These are phyloP conservation scores for Enteromius afrohamiltoni DNA, from an alignment of 2,797 vertebrate genomes.

Conservation along the genomic window DNA sequence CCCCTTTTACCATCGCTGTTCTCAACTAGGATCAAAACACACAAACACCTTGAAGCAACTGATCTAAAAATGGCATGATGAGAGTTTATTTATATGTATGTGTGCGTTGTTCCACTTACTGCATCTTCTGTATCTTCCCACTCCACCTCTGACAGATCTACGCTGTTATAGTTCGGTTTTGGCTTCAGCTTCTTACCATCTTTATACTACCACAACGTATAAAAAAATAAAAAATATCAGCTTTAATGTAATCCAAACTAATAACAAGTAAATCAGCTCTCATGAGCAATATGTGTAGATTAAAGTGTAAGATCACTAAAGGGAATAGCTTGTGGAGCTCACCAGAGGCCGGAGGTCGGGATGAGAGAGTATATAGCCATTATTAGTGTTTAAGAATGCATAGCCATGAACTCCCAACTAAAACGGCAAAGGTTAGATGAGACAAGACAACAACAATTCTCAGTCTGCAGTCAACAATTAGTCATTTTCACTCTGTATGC, in stretches of 20 bases:
- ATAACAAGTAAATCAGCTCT: background rate
- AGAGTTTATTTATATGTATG: constrained; percentile 32
- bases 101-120: constrained; percentile 77
- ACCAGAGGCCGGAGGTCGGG: constrained; percentile 95
- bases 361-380: constrained; percentile 95
- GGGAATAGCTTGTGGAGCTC: constrained; percentile 32
- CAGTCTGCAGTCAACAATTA: background rate
- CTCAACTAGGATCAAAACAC: constrained; percentile 81
- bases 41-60: constrained; percentile 29
- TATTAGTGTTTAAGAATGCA: constrained; percentile 93
- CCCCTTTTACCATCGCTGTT: constrained; percentile 94
- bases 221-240: background rate
- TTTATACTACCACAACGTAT: constrained; percentile 83
- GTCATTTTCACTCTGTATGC: background rate
- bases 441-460: background rate
- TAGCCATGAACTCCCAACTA: constrained; percentile 96
- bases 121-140: constrained; percentile 90
- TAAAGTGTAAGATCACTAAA: background rate
- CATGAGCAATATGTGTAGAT: background rate
- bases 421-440: background rate
- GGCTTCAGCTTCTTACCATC: constrained; percentile 92
- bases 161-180: constrained; percentile 96
- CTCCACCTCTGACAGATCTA: constrained; percentile 94
- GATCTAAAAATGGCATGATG: background rate
- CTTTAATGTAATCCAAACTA: background rate